Percentiles rank a stretch among this genome's conserved stretches.
phyloP scores from a whole-genome alignment of 23 tunicate genomes.

The Trididemnum nubilum region DNA sequence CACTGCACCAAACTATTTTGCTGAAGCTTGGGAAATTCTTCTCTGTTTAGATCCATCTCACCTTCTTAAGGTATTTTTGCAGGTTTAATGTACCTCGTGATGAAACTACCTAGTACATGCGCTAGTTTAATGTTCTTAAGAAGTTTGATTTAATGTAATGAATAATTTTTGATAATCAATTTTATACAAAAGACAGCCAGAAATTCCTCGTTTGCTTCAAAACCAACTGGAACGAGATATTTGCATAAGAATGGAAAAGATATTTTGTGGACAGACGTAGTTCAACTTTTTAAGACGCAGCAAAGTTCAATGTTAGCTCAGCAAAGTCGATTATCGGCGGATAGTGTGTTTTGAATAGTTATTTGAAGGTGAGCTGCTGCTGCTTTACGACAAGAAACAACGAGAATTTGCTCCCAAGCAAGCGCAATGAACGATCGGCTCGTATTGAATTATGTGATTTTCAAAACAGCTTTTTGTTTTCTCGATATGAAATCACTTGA shows the following conservation, averaged over 20 bases:
- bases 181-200: slow-evolving; percentile 10
- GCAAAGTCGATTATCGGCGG: background rate
- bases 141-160: background rate
- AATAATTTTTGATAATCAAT: background rate
- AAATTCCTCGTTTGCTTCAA: slow-evolving; percentile 15
- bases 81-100: background rate
- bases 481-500: too few relatives aligned
- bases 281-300: background rate
- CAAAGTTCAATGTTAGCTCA: background rate
- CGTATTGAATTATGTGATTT: too few relatives aligned
- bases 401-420: too few relatives aligned
- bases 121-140: background rate
- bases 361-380: background rate
- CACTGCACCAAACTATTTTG: slow-evolving; percentile 8
- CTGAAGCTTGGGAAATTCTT: background rate
- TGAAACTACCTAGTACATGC: background rate
- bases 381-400: too few relatives aligned
- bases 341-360: background rate
- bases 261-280: slow-evolving; percentile 20
- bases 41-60: slow-evolving; percentile 19
- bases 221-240: background rate
- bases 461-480: too few relatives aligned
- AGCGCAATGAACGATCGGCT: too few relatives aligned
- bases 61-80: slow-evolving; percentile 13
- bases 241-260: slow-evolving; percentile 10